Base-by-base conservation (phyloP, 2,888 invertebrate genomes). In the Nemotelus pantherinus region DNA sequence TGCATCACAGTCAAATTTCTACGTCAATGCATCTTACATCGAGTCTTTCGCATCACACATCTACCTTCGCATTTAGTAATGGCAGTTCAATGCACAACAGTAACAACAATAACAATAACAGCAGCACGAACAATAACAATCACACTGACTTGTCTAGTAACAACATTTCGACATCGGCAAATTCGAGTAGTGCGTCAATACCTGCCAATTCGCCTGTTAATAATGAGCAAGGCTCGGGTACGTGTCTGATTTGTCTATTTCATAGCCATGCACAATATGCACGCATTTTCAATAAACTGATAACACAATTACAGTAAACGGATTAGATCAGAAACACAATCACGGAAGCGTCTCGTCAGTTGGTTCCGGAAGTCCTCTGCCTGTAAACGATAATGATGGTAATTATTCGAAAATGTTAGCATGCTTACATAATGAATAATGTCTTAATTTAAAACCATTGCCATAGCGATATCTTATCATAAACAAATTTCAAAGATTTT, bases 341-440 rank as follows among this genome's bases (percentile, higher is more conserved):
- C 84, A 83, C 71, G 86, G 86, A 75, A 87, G 87, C 79, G 84
- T 85, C 53, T 87, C 87, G 39, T 87, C 87, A 10, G 83, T 86
- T 39, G 86, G 86, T 78, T 87, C 87, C 1, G 82, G 84, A 7
- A 87, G 87, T 82, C 86, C 87, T 6, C 82, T 84, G 41, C 85
- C 84, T 83, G 81, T 85, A 7, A 81, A 86, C 77, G 87, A 87
- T 80, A 87, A 87, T 80, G 87, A 87, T 82, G 87, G 87, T 87
- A 81, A 81, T 81, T 45, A 58, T 25, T 63, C 5, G 10, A 4
- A 57, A 57, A 57, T 57, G 10, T 57, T 57, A 25, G 25, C 25
- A 25, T 25, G 25, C 25, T 25, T 25, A 25, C 25, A 25, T 25
- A 25, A 25, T 25, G 25, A 25, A 25, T 25, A 25, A 25, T 25